phyloP scores from a whole-genome alignment of 2,113 vertebrate genomes.

The Rhegmatorhina hoffmannsi region DNA sequence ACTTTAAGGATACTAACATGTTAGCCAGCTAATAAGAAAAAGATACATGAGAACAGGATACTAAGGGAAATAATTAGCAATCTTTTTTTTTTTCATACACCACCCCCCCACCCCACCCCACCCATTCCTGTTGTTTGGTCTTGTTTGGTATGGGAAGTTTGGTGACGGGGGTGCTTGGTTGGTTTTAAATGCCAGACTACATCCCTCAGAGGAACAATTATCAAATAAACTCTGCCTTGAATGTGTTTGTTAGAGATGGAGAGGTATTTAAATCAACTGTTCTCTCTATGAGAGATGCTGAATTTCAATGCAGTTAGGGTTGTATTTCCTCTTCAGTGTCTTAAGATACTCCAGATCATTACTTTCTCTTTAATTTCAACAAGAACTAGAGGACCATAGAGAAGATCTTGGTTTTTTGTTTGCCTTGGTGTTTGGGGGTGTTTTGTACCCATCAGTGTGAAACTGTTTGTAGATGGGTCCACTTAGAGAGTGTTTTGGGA shows the following conservation, averaged over 20 bases:
- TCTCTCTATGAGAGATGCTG: background rate
- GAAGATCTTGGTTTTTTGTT: fast-evolving
- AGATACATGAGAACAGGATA: background rate
- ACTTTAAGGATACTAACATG: background rate
- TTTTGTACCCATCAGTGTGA: fast-evolving
- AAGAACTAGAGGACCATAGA: background rate
- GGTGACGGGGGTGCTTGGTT: background rate
- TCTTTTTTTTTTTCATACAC: background rate
- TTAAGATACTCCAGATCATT: background rate
- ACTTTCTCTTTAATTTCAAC: background rate
- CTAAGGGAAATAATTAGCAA: background rate
- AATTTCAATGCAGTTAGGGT: background rate
- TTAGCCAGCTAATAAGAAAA: background rate
- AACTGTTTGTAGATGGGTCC: background rate
- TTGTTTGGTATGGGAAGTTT: no score
- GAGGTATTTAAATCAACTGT: background rate
- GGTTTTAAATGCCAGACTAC: background rate
- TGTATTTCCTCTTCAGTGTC: background rate
- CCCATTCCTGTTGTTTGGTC: background rate
- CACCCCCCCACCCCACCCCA: fast-evolving
- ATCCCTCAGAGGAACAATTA: background rate
- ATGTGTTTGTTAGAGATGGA: background rate
- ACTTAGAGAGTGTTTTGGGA: background rate
- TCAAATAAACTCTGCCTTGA: background rate
- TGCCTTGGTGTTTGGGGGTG: background rate